Conservation (phyloP, 2,888 invertebrate species). For the Epinotia brunnichana region DNA sequence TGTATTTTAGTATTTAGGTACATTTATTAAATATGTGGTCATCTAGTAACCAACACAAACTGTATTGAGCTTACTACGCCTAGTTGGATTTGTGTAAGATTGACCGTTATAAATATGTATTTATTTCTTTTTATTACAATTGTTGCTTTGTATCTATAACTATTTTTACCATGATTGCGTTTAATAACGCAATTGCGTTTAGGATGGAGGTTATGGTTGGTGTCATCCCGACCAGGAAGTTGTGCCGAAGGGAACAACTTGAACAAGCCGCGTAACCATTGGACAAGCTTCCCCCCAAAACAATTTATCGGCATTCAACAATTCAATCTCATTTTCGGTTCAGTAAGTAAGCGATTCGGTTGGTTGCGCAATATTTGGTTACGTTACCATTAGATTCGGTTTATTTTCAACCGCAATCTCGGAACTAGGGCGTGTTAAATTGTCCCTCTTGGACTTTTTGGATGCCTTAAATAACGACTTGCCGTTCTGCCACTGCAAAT, state of each 20-base stretch:
- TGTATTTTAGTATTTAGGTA: no score
- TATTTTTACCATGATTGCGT: no score
- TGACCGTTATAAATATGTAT: no score
- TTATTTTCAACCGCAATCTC: slow-evolving; percentile 62
- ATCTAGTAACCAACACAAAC: no score
- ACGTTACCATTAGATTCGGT: slow-evolving; percentile 55
- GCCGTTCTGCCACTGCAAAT: slow-evolving; percentile 43
- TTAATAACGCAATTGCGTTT: no score
- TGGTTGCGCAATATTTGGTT: slow-evolving; percentile 57
- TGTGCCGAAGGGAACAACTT: neutral
- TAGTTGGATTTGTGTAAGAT: no score
- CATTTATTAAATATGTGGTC: no score
- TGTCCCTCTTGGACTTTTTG: slow-evolving; percentile 57
- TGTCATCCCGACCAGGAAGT: slow-evolving; percentile 1
- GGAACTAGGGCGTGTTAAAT: slow-evolving; percentile 68
- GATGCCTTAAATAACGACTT: slow-evolving; percentile 39
- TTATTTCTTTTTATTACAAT: no score
- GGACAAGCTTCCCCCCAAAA: slow-evolving; percentile 17
- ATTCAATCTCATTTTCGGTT: slow-evolving; percentile 42
- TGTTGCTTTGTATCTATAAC: no score
- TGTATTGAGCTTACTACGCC: no score
- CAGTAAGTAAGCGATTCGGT: slow-evolving; percentile 44
- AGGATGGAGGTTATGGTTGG: neutral
- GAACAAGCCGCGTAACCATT: neutral
- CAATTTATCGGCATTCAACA: slow-evolving; percentile 35